These are phyloP conservation scores for Acanthurus lineatus DNA, from an alignment of 2,797 vertebrate genomes.

Conservation along the genomic window DNA sequence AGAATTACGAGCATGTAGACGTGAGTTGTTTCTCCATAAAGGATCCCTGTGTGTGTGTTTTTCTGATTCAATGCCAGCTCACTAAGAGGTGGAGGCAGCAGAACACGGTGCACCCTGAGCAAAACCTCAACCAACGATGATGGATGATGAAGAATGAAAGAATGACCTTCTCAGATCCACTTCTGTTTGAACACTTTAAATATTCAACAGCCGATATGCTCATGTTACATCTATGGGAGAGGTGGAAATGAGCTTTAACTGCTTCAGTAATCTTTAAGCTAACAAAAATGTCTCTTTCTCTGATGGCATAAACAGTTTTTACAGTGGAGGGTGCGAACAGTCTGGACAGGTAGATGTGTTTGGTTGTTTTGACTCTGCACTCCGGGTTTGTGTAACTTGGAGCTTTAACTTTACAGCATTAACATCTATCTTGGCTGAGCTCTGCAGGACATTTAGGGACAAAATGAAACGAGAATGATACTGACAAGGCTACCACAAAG, in stretches of 20 bases:
- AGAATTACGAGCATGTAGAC: conserved; percentile 28
- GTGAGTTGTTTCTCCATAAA: conserved; percentile 10
- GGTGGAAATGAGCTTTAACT: background rate
- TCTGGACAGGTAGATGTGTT: background rate
- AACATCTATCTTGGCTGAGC: background rate
- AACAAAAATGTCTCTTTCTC: too few species aligned
- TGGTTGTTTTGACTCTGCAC: background rate
- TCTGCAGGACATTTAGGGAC: background rate
- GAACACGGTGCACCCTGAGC: conserved; percentile 3
- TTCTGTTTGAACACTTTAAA: background rate
- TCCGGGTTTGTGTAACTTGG: background rate
- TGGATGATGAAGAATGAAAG: background rate
- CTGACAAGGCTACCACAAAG: background rate
- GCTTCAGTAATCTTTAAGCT: background rate
- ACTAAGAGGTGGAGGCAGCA: background rate
- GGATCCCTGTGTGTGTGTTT: background rate
- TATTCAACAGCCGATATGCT: background rate
- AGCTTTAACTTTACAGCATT: background rate
- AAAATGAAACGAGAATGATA: background rate
- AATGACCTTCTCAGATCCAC: background rate
- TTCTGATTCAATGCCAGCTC: too few species aligned
- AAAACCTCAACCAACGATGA: background rate
- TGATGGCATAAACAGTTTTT: background rate
- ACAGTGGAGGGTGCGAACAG: too few species aligned
- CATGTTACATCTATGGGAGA: background rate